Evolutionary conservation across 2,797 vertebrate genomes (phyloP).

Genomic region (Notolepis coatsorum): DNA sequence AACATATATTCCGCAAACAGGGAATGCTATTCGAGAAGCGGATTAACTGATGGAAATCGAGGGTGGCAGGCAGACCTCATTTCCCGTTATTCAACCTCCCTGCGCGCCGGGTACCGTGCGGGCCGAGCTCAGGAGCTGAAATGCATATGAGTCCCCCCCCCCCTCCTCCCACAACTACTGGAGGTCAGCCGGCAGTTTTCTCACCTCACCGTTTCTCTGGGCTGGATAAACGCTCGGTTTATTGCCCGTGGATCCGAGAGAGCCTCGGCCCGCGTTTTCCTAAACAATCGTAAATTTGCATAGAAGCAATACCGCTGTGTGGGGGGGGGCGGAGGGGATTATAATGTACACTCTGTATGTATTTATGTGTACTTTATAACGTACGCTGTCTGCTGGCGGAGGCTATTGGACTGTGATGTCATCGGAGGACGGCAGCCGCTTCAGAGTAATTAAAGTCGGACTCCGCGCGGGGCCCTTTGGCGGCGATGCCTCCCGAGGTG

Average conservation of each 20-base stretch:
- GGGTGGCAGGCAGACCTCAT: neutral
- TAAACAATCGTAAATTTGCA: conserved; percentile 16
- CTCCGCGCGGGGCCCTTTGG: conserved; percentile 3
- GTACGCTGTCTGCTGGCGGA: neutral
- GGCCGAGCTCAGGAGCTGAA: neutral
- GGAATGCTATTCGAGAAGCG: neutral
- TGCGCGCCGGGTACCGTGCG: neutral
- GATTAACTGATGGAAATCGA: conserved; percentile 19
- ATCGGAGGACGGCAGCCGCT: conserved; percentile 1
- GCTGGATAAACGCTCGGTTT: conserved; percentile 5
- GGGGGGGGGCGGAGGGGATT: no score
- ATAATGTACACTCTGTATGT: neutral
- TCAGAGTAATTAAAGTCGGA: conserved; percentile 19
- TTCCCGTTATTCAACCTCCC: neutral
- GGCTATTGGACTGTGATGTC: neutral
- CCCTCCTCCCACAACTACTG: no score
- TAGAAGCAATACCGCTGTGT: conserved; percentile 13
- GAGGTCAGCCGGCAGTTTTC: neutral
- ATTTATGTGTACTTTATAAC: neutral
- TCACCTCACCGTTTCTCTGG: neutral
- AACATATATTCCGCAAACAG: conserved; percentile 1
- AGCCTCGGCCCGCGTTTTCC: neutral
- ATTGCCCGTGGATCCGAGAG: conserved; percentile 7
- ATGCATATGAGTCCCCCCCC: neutral
- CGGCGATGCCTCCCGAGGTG: neutral